Evolutionary conservation across 2,888 invertebrate genomes (phyloP), one percentile per base, ranked within the genome.

Genomic region (Nomada goodeniana): DNA sequence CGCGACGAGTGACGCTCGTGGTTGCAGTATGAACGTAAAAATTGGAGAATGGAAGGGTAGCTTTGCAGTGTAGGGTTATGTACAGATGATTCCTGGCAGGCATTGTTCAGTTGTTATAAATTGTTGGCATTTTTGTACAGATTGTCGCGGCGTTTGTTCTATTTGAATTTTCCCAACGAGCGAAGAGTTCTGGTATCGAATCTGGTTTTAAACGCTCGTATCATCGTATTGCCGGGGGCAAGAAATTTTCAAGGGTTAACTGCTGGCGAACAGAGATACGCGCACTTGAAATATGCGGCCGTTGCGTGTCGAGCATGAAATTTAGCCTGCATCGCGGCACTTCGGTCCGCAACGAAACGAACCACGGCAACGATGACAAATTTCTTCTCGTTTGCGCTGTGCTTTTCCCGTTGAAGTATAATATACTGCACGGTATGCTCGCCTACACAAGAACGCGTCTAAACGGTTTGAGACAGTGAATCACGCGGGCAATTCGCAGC

Each of bases 401-500:
- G 3, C 18, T 26, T 69, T 57, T 18, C n/a, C 20, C 53, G n/a
- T 57, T 69, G 18, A 7, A 20, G 42, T 2, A 26, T n/a, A 44
- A 26, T 44, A n/a, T 26, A 57, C 26, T 26, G 36, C 36, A 26
- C 55, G 10, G 42, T 15, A 13, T 0, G 55, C 10, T 55, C 68
- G 68, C 69, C 69, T 69, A 69, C 69, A 26, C 74, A 70, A 64
- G 72, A 80, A 76, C 82, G 77, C 70, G 73, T 76, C 55, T 53
- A 68, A 82, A 69, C 77, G 64, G 76, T 77, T 53, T 74, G 77
- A 74, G 61, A 42, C 44, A 44, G 61, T 63, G 73, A 67, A 71
- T 67, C 65, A 78, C 55, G 44, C 76, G 74, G 53, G 68, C 81
- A 76, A 76, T 77, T 79, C 76, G 81, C 63, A 73, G 70, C 82